Percentiles rank a stretch among this genome's conserved stretches.
Evolutionary conservation across 2,888 invertebrate species (phyloP).

Genomic region (Syrphus vitripennis): DNA sequence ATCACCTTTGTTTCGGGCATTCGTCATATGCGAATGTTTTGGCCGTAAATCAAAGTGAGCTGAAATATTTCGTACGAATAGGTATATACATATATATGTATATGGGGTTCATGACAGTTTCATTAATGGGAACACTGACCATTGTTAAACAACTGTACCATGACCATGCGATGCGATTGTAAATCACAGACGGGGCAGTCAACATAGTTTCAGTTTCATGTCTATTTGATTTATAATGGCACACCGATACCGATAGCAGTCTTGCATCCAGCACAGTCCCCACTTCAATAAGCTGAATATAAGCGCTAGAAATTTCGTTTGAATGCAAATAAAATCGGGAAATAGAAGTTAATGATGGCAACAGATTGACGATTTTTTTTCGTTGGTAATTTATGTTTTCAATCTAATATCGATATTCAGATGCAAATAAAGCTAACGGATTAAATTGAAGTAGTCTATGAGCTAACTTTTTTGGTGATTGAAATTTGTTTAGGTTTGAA

Average conservation of each 20-base stretch:
- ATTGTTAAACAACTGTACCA: conserved; percentile 82
- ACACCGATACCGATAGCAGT: neutral
- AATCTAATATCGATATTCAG: neutral
- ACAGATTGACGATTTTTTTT: neutral
- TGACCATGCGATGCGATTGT: conserved; percentile 82
- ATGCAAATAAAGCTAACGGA: neutral
- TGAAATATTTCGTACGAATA: conserved; percentile 51
- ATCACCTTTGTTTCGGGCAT: conserved; percentile 56
- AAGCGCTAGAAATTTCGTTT: neutral
- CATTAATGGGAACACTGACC: conserved; percentile 52
- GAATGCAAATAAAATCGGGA: neutral
- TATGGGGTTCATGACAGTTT: conserved; percentile 48
- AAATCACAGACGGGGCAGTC: conserved; percentile 65
- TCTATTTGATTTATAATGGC: conserved; percentile 60
- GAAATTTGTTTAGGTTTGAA: neutral
- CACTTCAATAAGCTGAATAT: conserved; percentile 22
- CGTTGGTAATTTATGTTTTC: neutral
- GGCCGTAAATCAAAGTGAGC: conserved; percentile 65
- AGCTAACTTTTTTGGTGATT: too few relatives aligned
- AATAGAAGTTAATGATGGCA: neutral
- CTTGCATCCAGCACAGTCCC: neutral
- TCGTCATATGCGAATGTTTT: conserved; percentile 63
- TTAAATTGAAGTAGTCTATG: neutral
- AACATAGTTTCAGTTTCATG: conserved; percentile 52
- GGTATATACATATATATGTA: neutral